Base-by-base conservation (phyloP, 2,888 invertebrate species). In the Drosophila tanythrix region DNA sequence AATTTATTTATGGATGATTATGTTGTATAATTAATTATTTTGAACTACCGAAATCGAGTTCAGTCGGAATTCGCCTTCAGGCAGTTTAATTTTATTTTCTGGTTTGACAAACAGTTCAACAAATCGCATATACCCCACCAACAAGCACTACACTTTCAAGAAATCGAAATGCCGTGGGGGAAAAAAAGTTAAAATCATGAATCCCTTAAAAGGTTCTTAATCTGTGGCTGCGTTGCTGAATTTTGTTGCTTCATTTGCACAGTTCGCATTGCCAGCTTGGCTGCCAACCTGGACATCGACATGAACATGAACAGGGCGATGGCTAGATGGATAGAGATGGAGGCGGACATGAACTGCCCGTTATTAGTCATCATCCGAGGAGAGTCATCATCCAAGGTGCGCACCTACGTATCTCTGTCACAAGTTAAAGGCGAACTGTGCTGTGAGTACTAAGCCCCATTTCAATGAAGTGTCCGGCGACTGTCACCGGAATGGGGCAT, bases 201-300 rank as follows among this genome's bases (percentile, higher is more conserved):
- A 92, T 91, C 90, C 91, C 87, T 92, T 92, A 92, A 92, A 92
- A 92, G 92, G 92, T 91, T 91, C 82, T 83, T 92, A 92, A 92
- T 90, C 92, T 90, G 86, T 70, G 81, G 83, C 83, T 85, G 81
- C 80, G 90, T 79, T 88, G 82, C 77, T 82, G 91, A 81, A 90
- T 91, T 83, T 78, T 73, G 80, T 78, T 83, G 80, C 84, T 89
- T 90, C 89, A 90, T 90, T 90, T 88, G 67, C 58, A 55, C 35
- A 63, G 57, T 57, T 33, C 33, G 35, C 25, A 36, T 35, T 53
- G 55, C 55, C 36, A 18, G 18, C 1, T 25, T 68, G 69, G 18
- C 69, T 69, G 27, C 69, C 53, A 38, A 35, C 40, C 38, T 51
- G 31, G 27, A 10, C 25, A 46, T 25, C 15, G 46, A 46, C 43